These are phyloP conservation scores for Muntiacus reevesi DNA, from an alignment of 2,113 vertebrate genomes.

Conservation along the genomic window DNA sequence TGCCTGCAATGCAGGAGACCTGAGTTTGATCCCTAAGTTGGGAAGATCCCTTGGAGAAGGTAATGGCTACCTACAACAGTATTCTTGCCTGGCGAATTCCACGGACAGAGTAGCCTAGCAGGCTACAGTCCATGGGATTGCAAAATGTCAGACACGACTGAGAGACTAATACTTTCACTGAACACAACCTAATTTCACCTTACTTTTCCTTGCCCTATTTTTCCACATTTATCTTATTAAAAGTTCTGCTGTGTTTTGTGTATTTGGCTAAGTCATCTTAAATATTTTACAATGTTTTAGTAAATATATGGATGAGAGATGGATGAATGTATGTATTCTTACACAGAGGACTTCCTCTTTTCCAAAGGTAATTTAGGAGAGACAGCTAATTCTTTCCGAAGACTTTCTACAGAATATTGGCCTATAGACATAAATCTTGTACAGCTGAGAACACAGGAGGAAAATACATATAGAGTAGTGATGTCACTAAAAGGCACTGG, in stretches of 20 bases:
- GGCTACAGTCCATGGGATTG: neutral
- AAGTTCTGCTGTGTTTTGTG: neutral
- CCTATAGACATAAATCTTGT: neutral
- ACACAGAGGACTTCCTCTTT: neutral
- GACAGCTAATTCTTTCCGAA: slow-evolving; percentile 2
- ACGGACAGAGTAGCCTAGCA: neutral
- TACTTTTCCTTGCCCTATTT: neutral
- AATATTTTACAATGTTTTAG: neutral
- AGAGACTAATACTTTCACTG: neutral
- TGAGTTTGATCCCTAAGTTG: neutral
- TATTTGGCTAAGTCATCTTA: neutral
- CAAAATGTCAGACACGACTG: neutral
- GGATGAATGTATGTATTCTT: neutral
- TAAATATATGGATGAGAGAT: neutral
- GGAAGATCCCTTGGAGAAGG: neutral
- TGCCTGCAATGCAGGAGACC: neutral
- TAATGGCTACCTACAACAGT: neutral
- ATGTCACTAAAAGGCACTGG: neutral
- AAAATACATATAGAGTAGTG: neutral
- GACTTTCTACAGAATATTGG: neutral
- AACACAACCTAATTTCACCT: neutral
- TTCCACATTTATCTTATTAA: neutral
- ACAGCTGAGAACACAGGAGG: neutral
- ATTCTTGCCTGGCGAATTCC: neutral
- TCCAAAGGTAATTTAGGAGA: neutral